These are phyloP conservation scores for Sciaenops ocellatus DNA, from an alignment of 2,797 vertebrate species.

Conservation along the genomic window DNA sequence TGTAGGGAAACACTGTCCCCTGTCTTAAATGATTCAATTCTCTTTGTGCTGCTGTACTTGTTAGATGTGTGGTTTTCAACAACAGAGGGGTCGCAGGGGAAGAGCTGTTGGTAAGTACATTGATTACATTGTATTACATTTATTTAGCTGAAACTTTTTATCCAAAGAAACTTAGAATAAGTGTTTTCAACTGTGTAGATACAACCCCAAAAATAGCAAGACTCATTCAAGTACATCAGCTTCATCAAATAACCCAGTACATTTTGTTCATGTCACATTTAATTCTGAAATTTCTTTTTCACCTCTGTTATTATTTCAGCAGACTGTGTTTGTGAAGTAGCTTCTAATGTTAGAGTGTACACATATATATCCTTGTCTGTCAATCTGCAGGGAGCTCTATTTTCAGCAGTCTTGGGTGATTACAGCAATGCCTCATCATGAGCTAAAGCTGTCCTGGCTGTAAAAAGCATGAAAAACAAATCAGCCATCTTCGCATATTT, in stretches of 20 bases:
- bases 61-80: slow-evolving; percentile 89
- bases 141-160: background rate
- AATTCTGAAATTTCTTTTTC: background rate
- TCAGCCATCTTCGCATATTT: background rate
- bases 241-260: background rate
- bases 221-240: background rate
- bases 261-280: background rate
- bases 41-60: background rate
- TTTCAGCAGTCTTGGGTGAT: background rate
- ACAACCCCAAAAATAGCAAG: background rate
- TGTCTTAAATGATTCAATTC: background rate
- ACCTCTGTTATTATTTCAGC: too few relatives aligned
- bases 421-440: background rate
- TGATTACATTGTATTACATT: background rate
- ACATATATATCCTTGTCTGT: background rate
- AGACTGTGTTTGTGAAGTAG: background rate
- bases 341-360: background rate
- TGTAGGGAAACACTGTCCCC: too few relatives aligned
- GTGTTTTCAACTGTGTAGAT: background rate
- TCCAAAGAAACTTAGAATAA: background rate
- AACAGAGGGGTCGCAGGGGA: slow-evolving; percentile 88
- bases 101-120: slow-evolving; percentile 85
- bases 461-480: background rate
- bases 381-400: background rate
- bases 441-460: background rate